Base-by-base conservation (phyloP, 2,113 vertebrate genomes). In the Amazona vittata region DNA sequence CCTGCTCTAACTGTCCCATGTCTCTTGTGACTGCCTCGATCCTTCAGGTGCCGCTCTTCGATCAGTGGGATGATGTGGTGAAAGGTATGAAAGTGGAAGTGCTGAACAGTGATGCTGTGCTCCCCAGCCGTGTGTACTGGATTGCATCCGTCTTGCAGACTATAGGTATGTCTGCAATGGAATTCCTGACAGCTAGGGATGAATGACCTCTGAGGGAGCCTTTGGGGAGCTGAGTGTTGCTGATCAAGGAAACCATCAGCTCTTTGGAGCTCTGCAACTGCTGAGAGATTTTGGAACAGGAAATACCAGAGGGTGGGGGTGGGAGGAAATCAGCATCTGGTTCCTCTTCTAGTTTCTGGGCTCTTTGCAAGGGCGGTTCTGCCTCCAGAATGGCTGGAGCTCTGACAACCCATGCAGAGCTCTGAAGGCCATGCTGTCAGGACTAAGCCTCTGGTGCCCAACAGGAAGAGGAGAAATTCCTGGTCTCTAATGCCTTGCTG, bases 81-180 rank as follows among this genome's bases (percentile, higher is more conserved):
- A 98, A 99, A 52, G 99, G 99, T 37, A 98, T 99, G 98, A 99
- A 99, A 93, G 99, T 99, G 90, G 99, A 99, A 97, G 99, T 99
- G 62, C 97, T 99, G 91, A 99, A 99, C 97, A 98, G 95, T 1
- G 99, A 99, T 3, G 98, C 99, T 0, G 98, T 99, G 74, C 98
- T 99, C 63, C 98, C 99, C 92, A 99, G 98, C 93, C 99, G 99
- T 22, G 99, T 99, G 50, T 99, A 99, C 98, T 99, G 99, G 99
- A 99, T 99, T 6, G 99, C 99, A 4, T 98, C 98, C 0, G 98
- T 99, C 95, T 98, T 99, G 86, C 98, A 98, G 91, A 93, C 99
- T 3, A 98, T 99, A 96, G 99, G 99, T 99, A 89, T 14, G 98
- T 84, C 43, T 73, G 59, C 16, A 0, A 0, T 20, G 41, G 16